These are phyloP conservation scores for Sialis lutaria DNA, from an alignment of 2,888 invertebrate species.

Conservation along the genomic window DNA sequence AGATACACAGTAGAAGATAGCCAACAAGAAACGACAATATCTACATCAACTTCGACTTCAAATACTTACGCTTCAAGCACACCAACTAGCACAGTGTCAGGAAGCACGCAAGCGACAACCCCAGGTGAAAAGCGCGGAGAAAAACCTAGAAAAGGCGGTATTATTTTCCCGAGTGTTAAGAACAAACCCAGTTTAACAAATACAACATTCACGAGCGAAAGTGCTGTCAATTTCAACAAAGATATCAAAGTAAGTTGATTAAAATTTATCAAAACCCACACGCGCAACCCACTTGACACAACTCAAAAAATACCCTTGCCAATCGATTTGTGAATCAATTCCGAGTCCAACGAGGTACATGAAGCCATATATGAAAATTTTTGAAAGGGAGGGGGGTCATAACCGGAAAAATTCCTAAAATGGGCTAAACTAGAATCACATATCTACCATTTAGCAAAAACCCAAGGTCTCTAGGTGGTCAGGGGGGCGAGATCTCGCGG, in stretches of 20 bases:
- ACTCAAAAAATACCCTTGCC: no score
- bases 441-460: no score
- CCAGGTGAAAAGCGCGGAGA: conserved; percentile 18
- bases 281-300: no score
- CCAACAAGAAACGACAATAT: conserved; percentile 17
- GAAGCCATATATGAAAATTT: no score
- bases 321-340: no score
- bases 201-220: conserved; percentile 64
- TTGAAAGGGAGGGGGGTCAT: no score
- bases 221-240: conserved; percentile 58
- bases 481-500: no score
- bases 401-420: no score
- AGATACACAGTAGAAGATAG: conserved; percentile 5
- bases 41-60: conserved; percentile 19
- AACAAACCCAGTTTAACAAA: conserved; percentile 76
- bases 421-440: no score
- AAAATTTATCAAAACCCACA: no score
- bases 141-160: conserved; percentile 48
- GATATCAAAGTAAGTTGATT: conserved; percentile 58
- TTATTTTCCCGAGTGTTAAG: conserved; percentile 82
- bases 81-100: conserved; percentile 11
- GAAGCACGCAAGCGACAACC: conserved; percentile 20
- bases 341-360: no score
- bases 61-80: conserved; percentile 26
- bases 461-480: no score